Evolutionary conservation across 1,140 invertebrate species (phyloP).

Genomic region (Dufourea novaeangliae): DNA sequence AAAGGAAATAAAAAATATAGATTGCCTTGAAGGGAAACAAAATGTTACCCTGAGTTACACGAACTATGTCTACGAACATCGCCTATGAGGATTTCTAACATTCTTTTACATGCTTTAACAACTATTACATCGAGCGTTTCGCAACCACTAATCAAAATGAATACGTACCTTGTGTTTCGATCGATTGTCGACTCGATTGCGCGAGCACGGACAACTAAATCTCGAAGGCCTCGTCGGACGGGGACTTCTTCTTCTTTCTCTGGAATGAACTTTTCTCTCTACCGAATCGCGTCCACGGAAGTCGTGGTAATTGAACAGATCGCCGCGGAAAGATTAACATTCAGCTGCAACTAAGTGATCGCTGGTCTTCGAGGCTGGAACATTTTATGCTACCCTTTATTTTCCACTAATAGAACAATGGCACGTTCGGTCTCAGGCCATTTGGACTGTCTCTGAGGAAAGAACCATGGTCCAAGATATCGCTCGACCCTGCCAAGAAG

Average conservation of each 20-base stretch:
- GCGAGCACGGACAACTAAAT: slow-evolving; percentile 14
- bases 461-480: background rate
- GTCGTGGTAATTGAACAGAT: slow-evolving; percentile 22
- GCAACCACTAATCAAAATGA: slow-evolving; percentile 10
- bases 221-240: background rate
- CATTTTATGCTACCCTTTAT: background rate
- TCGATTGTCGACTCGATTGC: slow-evolving; percentile 40
- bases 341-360: background rate
- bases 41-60: no score
- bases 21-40: no score
- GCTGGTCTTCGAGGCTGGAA: background rate
- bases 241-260: background rate
- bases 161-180: slow-evolving; percentile 29
- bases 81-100: background rate
- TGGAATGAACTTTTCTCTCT: slow-evolving; percentile 16
- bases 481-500: slow-evolving; percentile 20
- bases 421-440: no score
- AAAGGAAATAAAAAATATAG: no score
- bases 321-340: slow-evolving; percentile 10
- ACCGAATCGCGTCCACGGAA: slow-evolving; percentile 13
- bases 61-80: no score
- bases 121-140: background rate
- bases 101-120: no score
- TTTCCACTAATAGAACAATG: background rate
- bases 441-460: background rate